Percentiles rank a stretch among this genome's conserved stretches.
Evolutionary conservation across 2,888 invertebrate genomes (phyloP).

Genomic region (Phasia obesa): DNA sequence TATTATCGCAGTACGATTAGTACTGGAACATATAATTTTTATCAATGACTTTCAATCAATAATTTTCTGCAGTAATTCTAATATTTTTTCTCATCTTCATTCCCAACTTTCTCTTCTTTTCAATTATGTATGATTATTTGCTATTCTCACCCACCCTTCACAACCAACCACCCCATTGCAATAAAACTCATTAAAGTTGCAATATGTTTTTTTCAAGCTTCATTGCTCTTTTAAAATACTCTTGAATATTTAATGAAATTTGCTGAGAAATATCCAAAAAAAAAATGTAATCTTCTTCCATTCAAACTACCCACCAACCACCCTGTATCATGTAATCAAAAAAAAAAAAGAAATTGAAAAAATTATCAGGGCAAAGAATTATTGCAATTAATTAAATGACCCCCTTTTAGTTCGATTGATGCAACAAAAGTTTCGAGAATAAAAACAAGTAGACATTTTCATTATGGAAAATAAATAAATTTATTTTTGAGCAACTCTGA

Average conservation of each 20-base stretch:
- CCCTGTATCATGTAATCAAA: not conserved
- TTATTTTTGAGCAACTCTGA: not conserved
- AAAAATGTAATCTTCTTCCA: too few species aligned
- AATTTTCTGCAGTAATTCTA: too few species aligned
- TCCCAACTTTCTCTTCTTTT: too few species aligned
- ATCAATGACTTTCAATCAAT: too few species aligned
- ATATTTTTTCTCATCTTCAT: too few species aligned
- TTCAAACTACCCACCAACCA: not conserved
- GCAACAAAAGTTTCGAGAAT: not conserved
- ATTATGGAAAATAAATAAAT: slow-evolving; percentile 20
- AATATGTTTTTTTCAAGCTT: slow-evolving; percentile 23
- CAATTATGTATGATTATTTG: not conserved
- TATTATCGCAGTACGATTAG: too few species aligned
- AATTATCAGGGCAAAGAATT: slow-evolving; percentile 33
- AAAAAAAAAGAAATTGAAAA: not conserved
- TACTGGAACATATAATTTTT: too few species aligned
- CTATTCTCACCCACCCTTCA: not conserved
- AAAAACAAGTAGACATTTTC: not conserved
- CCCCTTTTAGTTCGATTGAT: not conserved
- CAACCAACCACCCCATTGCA: not conserved
- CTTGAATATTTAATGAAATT: slow-evolving; percentile 43
- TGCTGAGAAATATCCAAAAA: slow-evolving; percentile 18
- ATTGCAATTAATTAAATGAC: slow-evolving; percentile 24
- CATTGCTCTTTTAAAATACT: slow-evolving; percentile 31
- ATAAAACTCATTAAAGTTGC: slow-evolving; percentile 14